Evolutionary conservation across 2,797 vertebrate genomes (phyloP), one percentile per base, ranked within the genome.

Genomic region (Acanthis flammea): DNA sequence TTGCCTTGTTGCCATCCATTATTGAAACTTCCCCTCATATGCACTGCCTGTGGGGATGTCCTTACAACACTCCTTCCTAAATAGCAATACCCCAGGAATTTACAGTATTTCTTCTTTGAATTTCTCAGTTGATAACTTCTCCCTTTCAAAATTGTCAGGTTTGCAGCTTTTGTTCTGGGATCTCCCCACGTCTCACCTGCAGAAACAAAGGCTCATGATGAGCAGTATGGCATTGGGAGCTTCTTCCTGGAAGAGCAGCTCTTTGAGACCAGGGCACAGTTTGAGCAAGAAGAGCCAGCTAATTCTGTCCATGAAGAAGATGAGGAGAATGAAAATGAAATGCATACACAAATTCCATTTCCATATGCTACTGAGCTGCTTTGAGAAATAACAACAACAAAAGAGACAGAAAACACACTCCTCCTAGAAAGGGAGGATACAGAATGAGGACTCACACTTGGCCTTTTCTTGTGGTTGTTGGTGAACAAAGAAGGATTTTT

Each of bases 141-240:
- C 47, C 58, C 51, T 94, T 92, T 76, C 53, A 91, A 93, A 53
- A 72, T 72, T 35, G 77, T 27, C 95, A 99, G 98, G 95, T 98
- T 98, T 97, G 98, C 98, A 45, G 96, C 95, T 33, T 99, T 99
- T 94, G 94, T 98, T 92, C 97, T 97, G 41, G 97, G 97, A 45
- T 96, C 96, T 28, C 96, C 94, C 54, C 98, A 99, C 3, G 12
- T 98, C 71, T 97, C 97, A 2, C 48, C 95, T 14, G 97, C 97
- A 82, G 98, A 99, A 96, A 35, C 90, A 12, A 95, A 90, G 78
- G 91, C 68, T 0, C 98, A 99, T 1, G 98, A 98, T 16, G 91
- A 96, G 13, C 94, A 97, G 21, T 98, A 98, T 1, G 97, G 98
- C 47, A 58, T 97, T 16, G 98, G 98, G 21, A 97, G 98, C 22